Conservation (phyloP, 1,140 invertebrate genomes). For the Goniozus legneri region DNA sequence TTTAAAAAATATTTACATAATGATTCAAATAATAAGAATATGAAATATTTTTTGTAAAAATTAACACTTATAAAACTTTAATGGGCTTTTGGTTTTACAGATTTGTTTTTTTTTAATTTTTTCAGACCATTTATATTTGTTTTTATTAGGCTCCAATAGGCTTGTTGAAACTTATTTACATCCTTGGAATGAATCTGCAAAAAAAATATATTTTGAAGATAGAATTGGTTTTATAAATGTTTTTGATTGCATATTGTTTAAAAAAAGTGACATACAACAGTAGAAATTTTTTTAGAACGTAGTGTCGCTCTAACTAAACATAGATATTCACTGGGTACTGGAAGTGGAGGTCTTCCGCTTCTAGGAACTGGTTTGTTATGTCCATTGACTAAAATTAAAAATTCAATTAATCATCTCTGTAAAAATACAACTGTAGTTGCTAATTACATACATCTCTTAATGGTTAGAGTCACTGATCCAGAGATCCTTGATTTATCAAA, state of each 20-base stretch:
- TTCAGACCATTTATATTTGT: slow-evolving; percentile 84
- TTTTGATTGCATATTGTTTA: slow-evolving; percentile 3
- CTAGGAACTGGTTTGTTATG: slow-evolving; percentile 66
- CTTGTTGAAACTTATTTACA: slow-evolving; percentile 80
- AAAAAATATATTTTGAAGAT: slow-evolving; percentile 8
- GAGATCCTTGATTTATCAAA: slow-evolving; percentile 63
- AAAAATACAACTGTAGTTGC: slow-evolving; percentile 2
- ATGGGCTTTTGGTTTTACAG: slow-evolving; percentile 66
- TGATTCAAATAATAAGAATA: not conserved
- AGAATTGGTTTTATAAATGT: not conserved
- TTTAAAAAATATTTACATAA: no score
- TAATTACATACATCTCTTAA: slow-evolving; percentile 65
- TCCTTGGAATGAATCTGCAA: slow-evolving; percentile 71
- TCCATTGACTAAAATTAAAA: slow-evolving; percentile 67
- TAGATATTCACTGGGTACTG: slow-evolving; percentile 65
- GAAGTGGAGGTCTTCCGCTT: slow-evolving; percentile 55
- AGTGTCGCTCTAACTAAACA: slow-evolving; percentile 70
- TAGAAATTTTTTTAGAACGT: slow-evolving; percentile 74
- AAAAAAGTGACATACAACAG: slow-evolving; percentile 59
- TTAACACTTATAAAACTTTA: slow-evolving; percentile 22
- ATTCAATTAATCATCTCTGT: not conserved
- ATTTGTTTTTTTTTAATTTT: slow-evolving; percentile 77
- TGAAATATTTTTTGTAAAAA: not conserved
- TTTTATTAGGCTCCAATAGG: slow-evolving; percentile 78
- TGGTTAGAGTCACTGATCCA: slow-evolving; percentile 66